These are phyloP conservation scores for Callinectes sapidus DNA, from an alignment of 2,888 invertebrate species.

Conservation along the genomic window DNA sequence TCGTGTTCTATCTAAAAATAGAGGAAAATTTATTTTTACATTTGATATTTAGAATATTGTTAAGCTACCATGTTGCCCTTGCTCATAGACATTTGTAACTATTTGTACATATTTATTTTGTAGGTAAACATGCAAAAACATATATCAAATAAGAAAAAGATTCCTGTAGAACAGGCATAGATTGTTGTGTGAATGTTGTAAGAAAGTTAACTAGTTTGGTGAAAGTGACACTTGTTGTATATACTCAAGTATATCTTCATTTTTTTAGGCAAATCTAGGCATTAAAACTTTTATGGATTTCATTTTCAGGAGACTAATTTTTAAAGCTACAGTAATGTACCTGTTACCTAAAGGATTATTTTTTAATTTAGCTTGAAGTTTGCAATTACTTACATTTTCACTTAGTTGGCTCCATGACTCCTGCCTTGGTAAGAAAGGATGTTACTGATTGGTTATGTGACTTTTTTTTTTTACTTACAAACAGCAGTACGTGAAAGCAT, in stretches of 20 bases:
- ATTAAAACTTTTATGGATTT: background rate
- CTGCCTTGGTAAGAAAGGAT: too few relatives aligned
- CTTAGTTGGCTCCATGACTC: too few relatives aligned
- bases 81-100: constrained; percentile 6
- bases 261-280: background rate
- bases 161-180: background rate
- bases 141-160: background rate
- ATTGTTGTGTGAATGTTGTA: constrained; percentile 1
- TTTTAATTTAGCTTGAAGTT: background rate
- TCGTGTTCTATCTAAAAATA: background rate
- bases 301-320: background rate
- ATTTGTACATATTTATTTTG: constrained; percentile 31
- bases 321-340: background rate
- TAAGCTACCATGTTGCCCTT: background rate
- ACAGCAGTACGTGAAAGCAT: background rate
- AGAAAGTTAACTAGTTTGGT: background rate
- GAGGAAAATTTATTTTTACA: constrained; percentile 23
- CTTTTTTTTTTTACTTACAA: too few relatives aligned
- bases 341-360: background rate
- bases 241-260: background rate
- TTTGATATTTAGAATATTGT: background rate
- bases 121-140: background rate
- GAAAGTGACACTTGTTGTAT: background rate
- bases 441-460: too few relatives aligned
- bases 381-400: background rate